A percentile compares a stretch with the other conserved stretches of the same genome.
These are phyloP conservation scores for Porites lutea DNA, from an alignment of 64 coral and sea anemone genomes.

Conservation along the genomic window DNA sequence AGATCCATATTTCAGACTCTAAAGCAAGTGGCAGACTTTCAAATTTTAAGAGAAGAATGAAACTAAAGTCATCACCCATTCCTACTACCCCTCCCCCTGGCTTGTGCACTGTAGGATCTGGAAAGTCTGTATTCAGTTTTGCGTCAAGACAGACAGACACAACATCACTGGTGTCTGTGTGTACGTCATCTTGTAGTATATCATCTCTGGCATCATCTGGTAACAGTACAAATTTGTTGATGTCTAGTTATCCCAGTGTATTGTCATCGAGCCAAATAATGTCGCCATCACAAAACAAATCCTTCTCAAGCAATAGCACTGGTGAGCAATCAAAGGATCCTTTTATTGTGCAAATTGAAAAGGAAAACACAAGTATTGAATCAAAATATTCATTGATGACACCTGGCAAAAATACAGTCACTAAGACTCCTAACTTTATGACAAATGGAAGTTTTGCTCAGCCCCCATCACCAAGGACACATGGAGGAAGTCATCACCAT, in stretches of 20 bases:
- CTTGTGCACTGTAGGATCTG: constrained; percentile 23
- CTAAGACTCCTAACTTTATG: not conserved
- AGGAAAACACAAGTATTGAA: not conserved
- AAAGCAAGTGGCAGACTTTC: constrained; percentile 56
- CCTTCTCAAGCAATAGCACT: not conserved
- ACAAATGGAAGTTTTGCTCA: not conserved
- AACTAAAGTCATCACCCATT: constrained; percentile 34
- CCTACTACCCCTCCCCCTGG: constrained; percentile 44
- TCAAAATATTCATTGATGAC: not conserved
- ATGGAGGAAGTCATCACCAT: constrained; percentile 21
- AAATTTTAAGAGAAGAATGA: constrained; percentile 89
- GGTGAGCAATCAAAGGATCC: not conserved
- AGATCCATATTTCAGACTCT: constrained; percentile 29
- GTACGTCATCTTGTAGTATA: constrained; percentile 38
- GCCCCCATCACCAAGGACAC: constrained; percentile 18
- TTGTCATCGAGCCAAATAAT: not conserved
- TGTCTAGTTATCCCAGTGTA: not conserved
- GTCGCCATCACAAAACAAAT: not conserved
- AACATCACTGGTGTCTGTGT: constrained; percentile 54
- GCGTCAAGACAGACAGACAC: constrained; percentile 51
- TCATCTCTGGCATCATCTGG: constrained; percentile 21
- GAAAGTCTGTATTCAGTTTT: constrained; percentile 62
- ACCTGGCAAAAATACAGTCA: not conserved
- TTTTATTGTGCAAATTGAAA: not conserved
- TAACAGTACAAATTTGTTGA: not conserved